phyloP scores from a whole-genome alignment of 2,113 vertebrate genomes.

The Centropristis striata region DNA sequence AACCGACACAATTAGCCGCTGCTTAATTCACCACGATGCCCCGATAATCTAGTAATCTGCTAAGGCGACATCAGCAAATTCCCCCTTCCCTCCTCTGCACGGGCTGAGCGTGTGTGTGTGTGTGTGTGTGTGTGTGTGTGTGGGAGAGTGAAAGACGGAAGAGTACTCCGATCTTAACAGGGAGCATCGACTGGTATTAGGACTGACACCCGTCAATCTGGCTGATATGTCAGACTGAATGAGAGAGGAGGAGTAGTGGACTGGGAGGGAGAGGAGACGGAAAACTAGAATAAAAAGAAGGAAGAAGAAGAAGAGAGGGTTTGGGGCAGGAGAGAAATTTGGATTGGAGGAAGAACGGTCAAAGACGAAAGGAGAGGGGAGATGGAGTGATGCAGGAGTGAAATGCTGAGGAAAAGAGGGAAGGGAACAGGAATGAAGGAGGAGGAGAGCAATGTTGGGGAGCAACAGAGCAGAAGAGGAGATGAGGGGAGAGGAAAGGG shows the following conservation, averaged over 20 bases:
- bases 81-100: constrained; percentile 4
- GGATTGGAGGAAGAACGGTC: background rate
- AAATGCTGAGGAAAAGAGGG: no score
- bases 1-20: constrained; percentile 47
- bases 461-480: background rate
- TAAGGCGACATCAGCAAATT: constrained; percentile 14
- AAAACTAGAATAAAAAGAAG: background rate
- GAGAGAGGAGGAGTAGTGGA: constrained; percentile 28
- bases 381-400: no score
- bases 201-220: constrained; percentile 72
- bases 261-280: constrained; percentile 3
- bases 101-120: background rate
- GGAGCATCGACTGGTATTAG: constrained; percentile 51
- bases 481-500: background rate
- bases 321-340: background rate
- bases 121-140: constrained; percentile 3
- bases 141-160: constrained; percentile 30
- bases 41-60: constrained; percentile 49
- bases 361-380: no score
- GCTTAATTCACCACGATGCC: constrained; percentile 45
- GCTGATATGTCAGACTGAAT: constrained; percentile 54
- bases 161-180: constrained; percentile 45
- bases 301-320: background rate
- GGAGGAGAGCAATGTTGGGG: no score
- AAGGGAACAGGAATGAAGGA: no score